Base-by-base conservation (phyloP, 1,140 invertebrate species). In the Tyrophagus putrescentiae region DNA sequence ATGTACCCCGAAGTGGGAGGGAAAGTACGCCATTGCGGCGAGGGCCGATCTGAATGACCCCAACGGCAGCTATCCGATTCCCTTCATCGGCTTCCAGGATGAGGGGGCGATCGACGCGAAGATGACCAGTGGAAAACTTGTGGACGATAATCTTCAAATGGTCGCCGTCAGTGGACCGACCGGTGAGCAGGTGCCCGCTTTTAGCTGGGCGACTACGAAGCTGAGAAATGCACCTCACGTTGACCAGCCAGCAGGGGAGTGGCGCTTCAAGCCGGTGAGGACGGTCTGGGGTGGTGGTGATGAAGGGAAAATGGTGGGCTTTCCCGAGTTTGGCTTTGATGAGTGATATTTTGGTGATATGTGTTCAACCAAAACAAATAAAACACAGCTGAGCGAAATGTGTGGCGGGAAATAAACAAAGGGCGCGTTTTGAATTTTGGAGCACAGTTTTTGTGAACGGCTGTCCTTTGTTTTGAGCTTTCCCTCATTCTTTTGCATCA, bases 1-100 rank as follows among this genome's bases (percentile, higher is more conserved):
- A n/a, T 87, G 84, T 69, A 72, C 66, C 16, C 84, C 84, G 4
- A 82, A 82, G 1, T 84, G 83, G 71, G 81, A 77, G 68, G 83
- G 76, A 18, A 80, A 81, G 70, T 82, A 83, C 72, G 80, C 79
- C 29, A 83, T 85, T 65, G 78, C 83, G 27, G 78, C 82, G 16
- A 70, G 82, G 45, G 76, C 77, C 70, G 83, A 85, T 70, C 72
- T 84, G 36, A 84, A 85, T 71, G 79, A 79, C 0, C 73, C 71
- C 3, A 77, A 78, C 65, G 82, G 82, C 28, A 79, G 73, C 25
- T 84, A 81, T 68, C 80, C 81, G 21, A 78, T 83, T 69, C 69
- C 68, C 2, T 75, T 78, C 18, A 70, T 83, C 42, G 79, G 79
- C n/a, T 80, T 82, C 69, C 70, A 80, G 57, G 73, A 74, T 61